Evolutionary conservation across 2,113 vertebrate genomes (phyloP).

Genomic region (Bagarius yarrelli): DNA sequence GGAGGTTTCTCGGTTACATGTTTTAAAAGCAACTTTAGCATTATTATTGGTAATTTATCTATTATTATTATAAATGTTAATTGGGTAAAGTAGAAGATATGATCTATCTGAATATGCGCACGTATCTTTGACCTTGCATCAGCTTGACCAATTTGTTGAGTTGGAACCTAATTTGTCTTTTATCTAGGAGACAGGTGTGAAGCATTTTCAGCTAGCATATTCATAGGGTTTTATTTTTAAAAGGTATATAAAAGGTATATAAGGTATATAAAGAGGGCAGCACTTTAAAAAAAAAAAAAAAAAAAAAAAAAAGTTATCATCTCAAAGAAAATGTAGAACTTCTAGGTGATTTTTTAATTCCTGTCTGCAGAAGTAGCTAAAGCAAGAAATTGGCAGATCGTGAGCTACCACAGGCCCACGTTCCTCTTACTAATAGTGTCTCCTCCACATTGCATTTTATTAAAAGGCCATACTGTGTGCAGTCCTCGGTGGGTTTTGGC

Average conservation of each 20-base stretch:
- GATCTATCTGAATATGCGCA: background rate
- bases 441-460: background rate
- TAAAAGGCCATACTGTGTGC: slow-evolving; percentile 16
- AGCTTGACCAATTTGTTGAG: background rate
- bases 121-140: background rate
- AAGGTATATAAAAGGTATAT: too few species aligned
- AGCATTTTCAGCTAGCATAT: background rate
- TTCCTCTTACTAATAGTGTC: background rate
- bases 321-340: background rate
- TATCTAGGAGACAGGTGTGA: background rate
- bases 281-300: too few species aligned
- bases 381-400: background rate
- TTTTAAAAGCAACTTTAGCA: background rate
- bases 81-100: background rate
- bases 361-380: too few species aligned
- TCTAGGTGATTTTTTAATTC: background rate
- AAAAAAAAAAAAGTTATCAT: too few species aligned
- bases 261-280: background rate
- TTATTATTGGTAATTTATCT: background rate
- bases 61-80: background rate
- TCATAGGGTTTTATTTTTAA: background rate
- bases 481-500: slow-evolving; percentile 7
- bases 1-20: background rate
- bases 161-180: background rate
- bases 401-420: background rate